These are phyloP conservation scores for Aegotheles bennettii DNA, from an alignment of 2,113 vertebrate species.

Conservation along the genomic window DNA sequence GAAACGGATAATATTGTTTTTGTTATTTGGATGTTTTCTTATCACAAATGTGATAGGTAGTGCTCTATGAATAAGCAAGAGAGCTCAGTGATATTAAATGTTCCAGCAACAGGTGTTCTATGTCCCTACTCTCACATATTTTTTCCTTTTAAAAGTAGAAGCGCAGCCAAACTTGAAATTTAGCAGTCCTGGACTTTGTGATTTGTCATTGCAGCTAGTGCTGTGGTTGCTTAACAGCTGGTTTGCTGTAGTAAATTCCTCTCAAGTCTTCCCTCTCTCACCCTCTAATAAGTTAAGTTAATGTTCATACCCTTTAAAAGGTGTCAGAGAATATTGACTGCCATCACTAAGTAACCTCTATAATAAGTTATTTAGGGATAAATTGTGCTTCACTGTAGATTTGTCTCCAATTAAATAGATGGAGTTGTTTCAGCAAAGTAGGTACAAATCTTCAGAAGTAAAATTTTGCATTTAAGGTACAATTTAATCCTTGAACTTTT, in stretches of 20 bases:
- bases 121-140: background rate
- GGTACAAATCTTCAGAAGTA: background rate
- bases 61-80: conserved; percentile 20
- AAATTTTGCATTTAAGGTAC: background rate
- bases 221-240: conserved; percentile 30
- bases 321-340: background rate
- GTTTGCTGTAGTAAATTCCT: background rate
- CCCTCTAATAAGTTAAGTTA: background rate
- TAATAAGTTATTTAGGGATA: background rate
- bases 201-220: background rate
- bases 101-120: conserved; percentile 52
- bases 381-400: background rate
- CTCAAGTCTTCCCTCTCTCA: background rate
- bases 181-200: conserved; percentile 38
- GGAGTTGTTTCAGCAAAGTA: background rate
- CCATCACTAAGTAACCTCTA: background rate
- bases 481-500: background rate
- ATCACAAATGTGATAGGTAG: conserved; percentile 17
- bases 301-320: background rate
- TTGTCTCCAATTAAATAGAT: background rate
- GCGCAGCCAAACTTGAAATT: conserved; percentile 43
- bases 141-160: conserved; percentile 39
- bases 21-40: conserved; percentile 57
- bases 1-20: background rate
- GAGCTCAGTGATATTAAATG: conserved; percentile 1